Percentiles rank a stretch among this genome's conserved stretches.
phyloP scores from a whole-genome alignment of 2,888 invertebrate species.

The Elysia crispata region DNA sequence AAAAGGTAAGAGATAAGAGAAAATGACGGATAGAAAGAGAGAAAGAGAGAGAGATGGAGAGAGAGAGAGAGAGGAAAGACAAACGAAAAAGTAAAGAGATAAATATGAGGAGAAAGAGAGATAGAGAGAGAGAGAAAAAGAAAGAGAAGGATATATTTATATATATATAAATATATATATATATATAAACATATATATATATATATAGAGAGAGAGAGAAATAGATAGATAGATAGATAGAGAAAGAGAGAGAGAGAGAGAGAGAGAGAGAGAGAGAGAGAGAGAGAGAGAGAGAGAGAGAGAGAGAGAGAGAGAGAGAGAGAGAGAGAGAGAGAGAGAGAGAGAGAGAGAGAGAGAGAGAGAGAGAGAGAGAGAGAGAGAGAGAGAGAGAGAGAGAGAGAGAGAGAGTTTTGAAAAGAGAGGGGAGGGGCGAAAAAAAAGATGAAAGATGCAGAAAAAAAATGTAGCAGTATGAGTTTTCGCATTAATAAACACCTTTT shows the following conservation, averaged over 20 bases:
- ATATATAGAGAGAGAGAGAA: too few relatives aligned
- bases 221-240: too few relatives aligned
- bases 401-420: neutral
- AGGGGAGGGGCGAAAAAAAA: neutral
- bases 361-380: neutral
- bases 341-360: neutral
- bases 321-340: neutral
- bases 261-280: constrained; percentile 1
- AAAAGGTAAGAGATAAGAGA: too few relatives aligned
- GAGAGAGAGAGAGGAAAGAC: too few relatives aligned
- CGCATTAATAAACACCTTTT: too few relatives aligned
- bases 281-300: neutral
- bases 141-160: too few relatives aligned
- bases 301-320: neutral
- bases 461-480: neutral
- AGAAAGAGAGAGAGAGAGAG: neutral
- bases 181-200: too few relatives aligned
- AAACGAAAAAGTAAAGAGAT: neutral
- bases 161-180: too few relatives aligned
- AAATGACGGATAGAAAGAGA: neutral
- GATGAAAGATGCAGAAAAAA: neutral
- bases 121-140: too few relatives aligned
- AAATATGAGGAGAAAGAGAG: neutral
- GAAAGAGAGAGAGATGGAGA: neutral
- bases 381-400: neutral